These are phyloP conservation scores for Rhadinocentrus ornatus DNA, from an alignment of 2,797 vertebrate species.

Conservation along the genomic window DNA sequence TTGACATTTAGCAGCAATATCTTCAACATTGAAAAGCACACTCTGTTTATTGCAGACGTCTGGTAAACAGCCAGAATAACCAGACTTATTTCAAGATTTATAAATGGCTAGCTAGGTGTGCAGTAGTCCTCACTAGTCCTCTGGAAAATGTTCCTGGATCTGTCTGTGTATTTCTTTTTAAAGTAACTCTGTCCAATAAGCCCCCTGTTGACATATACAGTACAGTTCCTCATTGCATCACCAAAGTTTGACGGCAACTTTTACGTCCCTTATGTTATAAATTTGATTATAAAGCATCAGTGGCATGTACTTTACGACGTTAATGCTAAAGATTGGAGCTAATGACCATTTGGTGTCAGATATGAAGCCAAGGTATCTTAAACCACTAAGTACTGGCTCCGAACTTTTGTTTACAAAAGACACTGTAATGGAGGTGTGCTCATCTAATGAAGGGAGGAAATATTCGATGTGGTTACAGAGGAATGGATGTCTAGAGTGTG, in stretches of 20 bases:
- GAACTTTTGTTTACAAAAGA: no score
- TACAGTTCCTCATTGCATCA: not conserved
- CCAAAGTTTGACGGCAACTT: not conserved
- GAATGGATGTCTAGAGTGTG: no score
- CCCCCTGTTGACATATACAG: not conserved
- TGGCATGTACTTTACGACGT: not conserved
- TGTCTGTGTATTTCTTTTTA: not conserved
- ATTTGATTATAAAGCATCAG: not conserved
- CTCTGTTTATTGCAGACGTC: slow-evolving; percentile 14
- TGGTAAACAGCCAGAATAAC: slow-evolving; percentile 1
- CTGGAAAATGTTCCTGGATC: not conserved
- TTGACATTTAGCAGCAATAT: slow-evolving; percentile 54
- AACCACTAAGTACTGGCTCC: not conserved
- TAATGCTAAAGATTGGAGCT: no score
- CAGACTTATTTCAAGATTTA: slow-evolving; percentile 6
- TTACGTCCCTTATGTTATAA: not conserved
- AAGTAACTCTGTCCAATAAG: not conserved
- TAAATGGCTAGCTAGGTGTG: not conserved
- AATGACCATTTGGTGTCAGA: no score
- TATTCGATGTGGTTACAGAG: no score
- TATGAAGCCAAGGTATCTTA: not conserved
- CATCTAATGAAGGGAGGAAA: no score
- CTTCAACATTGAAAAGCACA: slow-evolving; percentile 38
- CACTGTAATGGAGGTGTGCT: no score
- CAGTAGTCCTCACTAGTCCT: not conserved